These are phyloP conservation scores for Desmodus rotundus DNA, from an alignment of 2,113 vertebrate species.

Conservation along the genomic window DNA sequence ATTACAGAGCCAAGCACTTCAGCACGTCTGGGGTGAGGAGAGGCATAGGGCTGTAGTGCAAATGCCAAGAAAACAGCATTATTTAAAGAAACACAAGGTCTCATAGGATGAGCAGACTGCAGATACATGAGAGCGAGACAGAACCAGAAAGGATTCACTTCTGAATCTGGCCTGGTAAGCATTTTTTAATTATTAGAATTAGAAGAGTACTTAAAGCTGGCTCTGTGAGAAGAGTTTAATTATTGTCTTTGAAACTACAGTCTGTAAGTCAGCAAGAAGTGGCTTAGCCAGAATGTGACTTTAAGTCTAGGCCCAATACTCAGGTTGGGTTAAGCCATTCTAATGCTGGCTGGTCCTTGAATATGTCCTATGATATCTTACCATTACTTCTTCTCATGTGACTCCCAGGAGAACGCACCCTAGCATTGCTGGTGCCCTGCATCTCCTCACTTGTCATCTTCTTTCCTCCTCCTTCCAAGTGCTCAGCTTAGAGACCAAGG, in stretches of 20 bases:
- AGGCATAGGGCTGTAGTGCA: too few species aligned
- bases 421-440: background rate
- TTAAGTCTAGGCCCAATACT: background rate
- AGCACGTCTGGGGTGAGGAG: background rate
- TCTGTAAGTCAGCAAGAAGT: background rate
- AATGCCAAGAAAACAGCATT: background rate
- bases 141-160: constrained; percentile 40
- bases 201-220: constrained; percentile 40
- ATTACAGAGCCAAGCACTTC: background rate
- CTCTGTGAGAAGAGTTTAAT: constrained; percentile 52
- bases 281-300: constrained; percentile 8
- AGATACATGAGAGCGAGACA: background rate
- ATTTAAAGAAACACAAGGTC: background rate
- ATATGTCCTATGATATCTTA: background rate
- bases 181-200: constrained; percentile 54
- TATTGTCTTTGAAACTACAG: constrained; percentile 46
- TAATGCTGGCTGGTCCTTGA: background rate
- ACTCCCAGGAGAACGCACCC: background rate
- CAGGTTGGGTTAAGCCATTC: background rate
- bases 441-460: background rate
- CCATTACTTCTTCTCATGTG: background rate
- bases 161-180: background rate
- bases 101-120: background rate
- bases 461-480: background rate
- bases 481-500: background rate